These are phyloP conservation scores for Mesochorus sp. DNA, from an alignment of 2,888 invertebrate species.

Conservation along the genomic window DNA sequence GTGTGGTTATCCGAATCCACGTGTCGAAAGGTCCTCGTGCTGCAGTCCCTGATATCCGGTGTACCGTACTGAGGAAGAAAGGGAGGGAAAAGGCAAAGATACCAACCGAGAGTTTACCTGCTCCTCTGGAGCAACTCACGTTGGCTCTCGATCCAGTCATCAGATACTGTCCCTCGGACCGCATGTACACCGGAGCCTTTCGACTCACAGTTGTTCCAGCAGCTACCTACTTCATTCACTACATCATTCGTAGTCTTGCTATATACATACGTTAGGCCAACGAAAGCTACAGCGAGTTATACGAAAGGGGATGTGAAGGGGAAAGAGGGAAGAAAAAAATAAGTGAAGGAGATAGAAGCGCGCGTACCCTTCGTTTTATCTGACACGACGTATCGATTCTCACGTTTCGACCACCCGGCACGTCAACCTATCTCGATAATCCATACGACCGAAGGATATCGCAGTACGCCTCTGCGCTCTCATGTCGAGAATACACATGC, in stretches of 20 bases:
- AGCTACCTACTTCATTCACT: slow-evolving; percentile 64
- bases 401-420: slow-evolving; percentile 60
- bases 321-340: slow-evolving; percentile 22
- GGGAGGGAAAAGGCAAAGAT: background rate
- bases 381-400: slow-evolving; percentile 69
- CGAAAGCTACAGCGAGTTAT: slow-evolving; percentile 29
- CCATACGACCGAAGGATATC: slow-evolving; percentile 21
- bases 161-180: slow-evolving; percentile 67
- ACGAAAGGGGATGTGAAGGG: background rate
- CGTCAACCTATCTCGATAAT: slow-evolving; percentile 63
- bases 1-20: slow-evolving; percentile 65
- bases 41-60: background rate
- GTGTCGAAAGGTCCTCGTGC: slow-evolving; percentile 61
- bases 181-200: slow-evolving; percentile 38
- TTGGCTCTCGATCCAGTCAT: slow-evolving; percentile 66
- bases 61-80: background rate
- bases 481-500: background rate
- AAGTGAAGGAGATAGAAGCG: too few relatives aligned
- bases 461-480: slow-evolving; percentile 1
- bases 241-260: slow-evolving; percentile 34
- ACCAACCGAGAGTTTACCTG: slow-evolving; percentile 34
- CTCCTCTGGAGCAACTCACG: slow-evolving; percentile 31
- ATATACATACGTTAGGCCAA: too few relatives aligned
- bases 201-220: slow-evolving; percentile 41
- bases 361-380: slow-evolving; percentile 61